Conservation (phyloP, 2,888 invertebrate genomes). For the Hololepta plana region DNA sequence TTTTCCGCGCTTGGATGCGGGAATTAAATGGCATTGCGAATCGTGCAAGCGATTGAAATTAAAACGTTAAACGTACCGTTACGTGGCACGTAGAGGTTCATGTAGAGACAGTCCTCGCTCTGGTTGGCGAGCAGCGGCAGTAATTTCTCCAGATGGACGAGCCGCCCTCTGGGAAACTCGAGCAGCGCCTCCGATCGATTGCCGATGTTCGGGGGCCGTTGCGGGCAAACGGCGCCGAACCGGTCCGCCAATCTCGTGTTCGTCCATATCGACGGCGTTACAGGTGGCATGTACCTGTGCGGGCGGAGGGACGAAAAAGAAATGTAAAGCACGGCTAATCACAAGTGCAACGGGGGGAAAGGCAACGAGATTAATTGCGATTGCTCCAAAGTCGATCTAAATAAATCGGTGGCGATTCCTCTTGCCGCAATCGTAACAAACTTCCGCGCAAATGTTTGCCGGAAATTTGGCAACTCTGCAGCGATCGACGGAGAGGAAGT, state of each 20-base stretch:
- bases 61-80: conserved; percentile 33
- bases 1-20: too few species aligned
- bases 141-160: conserved; percentile 69
- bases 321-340: too few species aligned
- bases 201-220: conserved; percentile 46
- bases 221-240: conserved; percentile 76
- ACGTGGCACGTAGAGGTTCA: conserved; percentile 90
- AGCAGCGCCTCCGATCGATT: conserved; percentile 44
- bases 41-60: conserved; percentile 4
- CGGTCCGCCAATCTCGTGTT: conserved; percentile 63
- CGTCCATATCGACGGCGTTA: conserved; percentile 79
- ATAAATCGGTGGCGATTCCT: too few species aligned
- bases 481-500: not conserved
- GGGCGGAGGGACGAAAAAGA: too few species aligned
- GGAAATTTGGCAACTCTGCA: not conserved
- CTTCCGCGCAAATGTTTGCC: too few species aligned
- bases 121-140: conserved; percentile 75
- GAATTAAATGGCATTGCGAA: too few species aligned
- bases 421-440: too few species aligned
- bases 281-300: conserved; percentile 89
- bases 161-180: conserved; percentile 64
- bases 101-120: conserved; percentile 94
- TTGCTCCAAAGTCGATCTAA: too few species aligned
- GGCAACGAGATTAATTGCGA: too few species aligned
- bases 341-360: too few species aligned